Conservation (phyloP, 2,797 vertebrate species). For the Bothrops alternatus region DNA sequence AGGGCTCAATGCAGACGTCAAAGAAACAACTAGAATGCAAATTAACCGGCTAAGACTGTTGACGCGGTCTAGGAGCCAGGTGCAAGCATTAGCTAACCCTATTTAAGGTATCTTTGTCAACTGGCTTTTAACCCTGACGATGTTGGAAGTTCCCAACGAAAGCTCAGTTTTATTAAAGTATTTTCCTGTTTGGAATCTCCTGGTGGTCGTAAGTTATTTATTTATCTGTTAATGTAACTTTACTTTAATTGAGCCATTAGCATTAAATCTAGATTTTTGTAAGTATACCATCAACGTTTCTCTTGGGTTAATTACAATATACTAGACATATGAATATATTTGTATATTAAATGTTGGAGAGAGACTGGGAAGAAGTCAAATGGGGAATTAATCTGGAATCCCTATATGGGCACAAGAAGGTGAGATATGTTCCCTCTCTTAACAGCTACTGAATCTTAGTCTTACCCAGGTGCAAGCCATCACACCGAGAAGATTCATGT, state of each 20-base stretch:
- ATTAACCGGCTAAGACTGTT: no score
- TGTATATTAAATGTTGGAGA: background rate
- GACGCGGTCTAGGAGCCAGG: no score
- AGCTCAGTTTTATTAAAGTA: no score
- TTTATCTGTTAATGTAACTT: background rate
- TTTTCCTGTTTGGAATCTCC: no score
- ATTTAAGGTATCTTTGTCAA: no score
- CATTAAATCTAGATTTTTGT: background rate
- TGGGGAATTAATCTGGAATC: background rate
- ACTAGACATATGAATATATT: background rate
- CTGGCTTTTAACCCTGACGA: no score
- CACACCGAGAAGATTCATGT: background rate
- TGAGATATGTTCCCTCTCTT: background rate
- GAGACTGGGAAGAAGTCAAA: background rate
- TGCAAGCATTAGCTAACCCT: no score
- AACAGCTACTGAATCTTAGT: background rate
- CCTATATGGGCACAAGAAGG: background rate
- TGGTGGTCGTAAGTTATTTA: no score
- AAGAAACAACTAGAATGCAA: no score
- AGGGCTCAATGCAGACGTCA: no score
- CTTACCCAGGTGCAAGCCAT: background rate
- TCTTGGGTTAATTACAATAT: background rate
- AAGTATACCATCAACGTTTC: background rate
- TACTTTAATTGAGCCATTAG: background rate
- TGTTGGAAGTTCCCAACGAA: no score